Conservation (phyloP, 2,113 vertebrate genomes). For the Eudyptes chrysolophus region DNA sequence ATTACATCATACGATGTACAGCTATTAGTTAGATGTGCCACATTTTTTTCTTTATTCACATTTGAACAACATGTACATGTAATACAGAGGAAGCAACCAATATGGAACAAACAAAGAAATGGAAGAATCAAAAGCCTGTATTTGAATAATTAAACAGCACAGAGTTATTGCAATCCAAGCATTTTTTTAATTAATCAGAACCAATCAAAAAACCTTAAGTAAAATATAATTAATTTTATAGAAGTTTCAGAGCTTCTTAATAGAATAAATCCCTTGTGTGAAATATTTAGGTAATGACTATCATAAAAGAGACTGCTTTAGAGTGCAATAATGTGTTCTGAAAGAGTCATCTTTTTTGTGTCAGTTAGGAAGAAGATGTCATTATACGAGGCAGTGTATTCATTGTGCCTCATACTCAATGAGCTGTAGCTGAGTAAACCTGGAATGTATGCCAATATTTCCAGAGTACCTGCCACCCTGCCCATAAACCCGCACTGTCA, state of each 20-base stretch:
- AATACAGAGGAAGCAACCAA: neutral
- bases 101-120: neutral
- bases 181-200: constrained; percentile 72
- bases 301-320: constrained; percentile 71
- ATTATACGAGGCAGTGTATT: constrained; percentile 27
- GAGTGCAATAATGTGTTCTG: constrained; percentile 64
- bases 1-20: neutral
- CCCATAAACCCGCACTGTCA: neutral
- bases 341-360: constrained; percentile 36
- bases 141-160: constrained; percentile 51
- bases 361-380: constrained; percentile 42
- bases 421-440: neutral
- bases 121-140: neutral
- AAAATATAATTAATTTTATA: constrained; percentile 70
- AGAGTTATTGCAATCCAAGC: constrained; percentile 47
- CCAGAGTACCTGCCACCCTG: neutral
- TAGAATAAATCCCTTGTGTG: constrained; percentile 69
- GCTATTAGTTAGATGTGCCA: neutral
- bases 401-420: constrained; percentile 26
- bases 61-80: neutral
- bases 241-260: constrained; percentile 58
- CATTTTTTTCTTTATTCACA: neutral
- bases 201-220: constrained; percentile 50
- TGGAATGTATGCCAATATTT: neutral
- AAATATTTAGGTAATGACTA: constrained; percentile 77